Evolutionary conservation across 2,888 invertebrate species (phyloP).

Genomic region (Temnothorax ravouxi): DNA sequence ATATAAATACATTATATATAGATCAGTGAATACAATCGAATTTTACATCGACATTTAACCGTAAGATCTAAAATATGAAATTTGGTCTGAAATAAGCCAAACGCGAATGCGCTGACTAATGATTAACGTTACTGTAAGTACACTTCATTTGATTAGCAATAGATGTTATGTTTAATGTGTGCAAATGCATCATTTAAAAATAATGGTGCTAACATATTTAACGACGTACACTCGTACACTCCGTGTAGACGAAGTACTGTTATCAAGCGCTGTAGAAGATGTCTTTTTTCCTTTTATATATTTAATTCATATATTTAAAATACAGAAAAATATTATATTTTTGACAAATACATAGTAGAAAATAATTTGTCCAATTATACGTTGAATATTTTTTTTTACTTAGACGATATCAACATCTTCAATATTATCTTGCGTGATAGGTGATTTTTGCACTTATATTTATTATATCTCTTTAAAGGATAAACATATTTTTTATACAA

Average conservation of each 20-base stretch:
- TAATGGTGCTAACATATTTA: not conserved
- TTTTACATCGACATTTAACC: not conserved
- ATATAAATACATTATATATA: too few species aligned
- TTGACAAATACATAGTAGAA: slow-evolving; percentile 30
- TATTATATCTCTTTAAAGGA: slow-evolving; percentile 9
- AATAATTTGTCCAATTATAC: slow-evolving; percentile 36
- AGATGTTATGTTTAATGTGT: slow-evolving; percentile 21
- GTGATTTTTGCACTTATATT: slow-evolving; percentile 17
- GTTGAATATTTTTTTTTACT: slow-evolving; percentile 6
- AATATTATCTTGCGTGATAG: slow-evolving; percentile 2
- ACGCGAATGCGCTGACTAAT: slow-evolving; percentile 25
- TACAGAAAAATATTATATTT: slow-evolving; percentile 32
- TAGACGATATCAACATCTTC: slow-evolving; percentile 6
- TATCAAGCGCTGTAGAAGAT: not conserved
- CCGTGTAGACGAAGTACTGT: not conserved
- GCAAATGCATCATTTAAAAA: slow-evolving; percentile 10
- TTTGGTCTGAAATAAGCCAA: slow-evolving; percentile 63
- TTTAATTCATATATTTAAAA: slow-evolving; percentile 39
- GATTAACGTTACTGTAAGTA: slow-evolving; percentile 65
- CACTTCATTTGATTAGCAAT: slow-evolving; percentile 67
- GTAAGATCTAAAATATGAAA: slow-evolving; percentile 54
- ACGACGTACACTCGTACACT: not conserved
- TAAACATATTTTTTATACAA: slow-evolving; percentile 12
- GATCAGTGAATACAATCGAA: too few species aligned
- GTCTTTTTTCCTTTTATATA: not conserved